A percentile compares a stretch with the other conserved stretches of the same genome.
These are phyloP conservation scores for Heliconius eleuchia DNA, from an alignment of 1,140 invertebrate genomes.

Conservation along the genomic window DNA sequence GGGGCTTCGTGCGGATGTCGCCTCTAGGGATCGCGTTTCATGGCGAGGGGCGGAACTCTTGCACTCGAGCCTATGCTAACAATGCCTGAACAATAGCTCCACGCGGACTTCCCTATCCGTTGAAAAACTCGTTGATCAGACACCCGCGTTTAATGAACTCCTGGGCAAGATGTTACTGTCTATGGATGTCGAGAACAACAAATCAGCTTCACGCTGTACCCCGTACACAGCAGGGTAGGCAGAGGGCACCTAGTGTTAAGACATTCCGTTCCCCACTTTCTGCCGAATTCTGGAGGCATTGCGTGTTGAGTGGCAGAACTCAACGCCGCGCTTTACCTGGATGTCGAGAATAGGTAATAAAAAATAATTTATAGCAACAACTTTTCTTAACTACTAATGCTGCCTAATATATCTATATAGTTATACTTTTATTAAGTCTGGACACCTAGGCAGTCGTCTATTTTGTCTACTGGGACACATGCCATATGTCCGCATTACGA, in stretches of 20 bases:
- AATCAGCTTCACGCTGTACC: too few species aligned
- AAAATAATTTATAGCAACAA: not conserved
- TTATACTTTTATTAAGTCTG: constrained; percentile 23
- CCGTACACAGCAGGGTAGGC: too few species aligned
- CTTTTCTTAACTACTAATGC: not conserved
- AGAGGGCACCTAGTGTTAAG: too few species aligned
- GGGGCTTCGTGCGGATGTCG: constrained; percentile 74
- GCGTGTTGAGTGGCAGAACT: too few species aligned
- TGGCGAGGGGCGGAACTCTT: constrained; percentile 52
- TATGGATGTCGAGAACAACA: not conserved
- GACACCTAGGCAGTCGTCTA: constrained; percentile 18
- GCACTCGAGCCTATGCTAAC: constrained; percentile 38
- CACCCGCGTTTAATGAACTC: constrained; percentile 16
- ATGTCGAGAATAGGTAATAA: not conserved
- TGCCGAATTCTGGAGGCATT: too few species aligned
- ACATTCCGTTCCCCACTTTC: too few species aligned
- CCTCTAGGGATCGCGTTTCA: constrained; percentile 63
- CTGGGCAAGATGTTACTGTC: not conserved
- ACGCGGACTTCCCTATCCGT: constrained; percentile 35
- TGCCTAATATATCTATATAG: not conserved
- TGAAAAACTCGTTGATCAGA: constrained; percentile 21
- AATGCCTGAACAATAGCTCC: constrained; percentile 38
- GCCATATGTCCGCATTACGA: constrained; percentile 50
- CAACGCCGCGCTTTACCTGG: not conserved
- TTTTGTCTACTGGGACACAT: constrained; percentile 30